These are phyloP conservation scores for Triops cancriformis DNA, from an alignment of 1,140 invertebrate genomes.

Conservation along the genomic window DNA sequence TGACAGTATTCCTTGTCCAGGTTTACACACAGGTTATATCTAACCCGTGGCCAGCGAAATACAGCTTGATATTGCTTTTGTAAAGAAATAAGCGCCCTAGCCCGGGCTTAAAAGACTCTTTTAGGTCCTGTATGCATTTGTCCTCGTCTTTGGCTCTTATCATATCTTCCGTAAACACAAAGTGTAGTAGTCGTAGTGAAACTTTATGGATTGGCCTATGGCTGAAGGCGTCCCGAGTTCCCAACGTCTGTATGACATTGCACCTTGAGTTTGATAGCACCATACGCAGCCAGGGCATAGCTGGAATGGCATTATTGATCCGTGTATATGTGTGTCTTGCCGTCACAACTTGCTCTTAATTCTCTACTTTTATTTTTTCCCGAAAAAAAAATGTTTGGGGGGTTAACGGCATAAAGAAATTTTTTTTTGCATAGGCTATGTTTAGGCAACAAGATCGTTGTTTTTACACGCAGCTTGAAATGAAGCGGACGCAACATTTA, in stretches of 20 bases:
- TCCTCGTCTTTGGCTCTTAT: background rate
- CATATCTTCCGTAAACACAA: background rate
- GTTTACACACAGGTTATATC: too few relatives aligned
- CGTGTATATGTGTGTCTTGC: background rate
- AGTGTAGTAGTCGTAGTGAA: background rate
- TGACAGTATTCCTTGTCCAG: too few relatives aligned
- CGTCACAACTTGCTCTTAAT: background rate
- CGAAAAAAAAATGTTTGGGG: too few relatives aligned
- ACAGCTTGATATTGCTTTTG: too few relatives aligned
- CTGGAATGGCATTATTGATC: slow-evolving; percentile 5
- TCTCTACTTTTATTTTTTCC: too few relatives aligned
- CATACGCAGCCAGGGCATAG: background rate
- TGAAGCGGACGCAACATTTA: background rate
- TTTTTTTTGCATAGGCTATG: too few relatives aligned
- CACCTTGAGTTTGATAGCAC: background rate
- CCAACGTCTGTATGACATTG: background rate
- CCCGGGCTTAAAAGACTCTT: background rate
- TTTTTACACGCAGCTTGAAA: background rate
- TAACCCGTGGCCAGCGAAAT: too few relatives aligned
- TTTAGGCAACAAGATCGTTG: background rate
- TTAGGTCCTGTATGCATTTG: background rate
- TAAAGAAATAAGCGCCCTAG: too few relatives aligned
- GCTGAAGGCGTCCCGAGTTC: background rate
- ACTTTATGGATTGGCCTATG: slow-evolving; percentile 2
- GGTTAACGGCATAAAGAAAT: too few relatives aligned